Percentiles rank a stretch among this genome's conserved stretches.
phyloP scores from a whole-genome alignment of 2,888 invertebrate genomes.

The Danaus chrysippus region DNA sequence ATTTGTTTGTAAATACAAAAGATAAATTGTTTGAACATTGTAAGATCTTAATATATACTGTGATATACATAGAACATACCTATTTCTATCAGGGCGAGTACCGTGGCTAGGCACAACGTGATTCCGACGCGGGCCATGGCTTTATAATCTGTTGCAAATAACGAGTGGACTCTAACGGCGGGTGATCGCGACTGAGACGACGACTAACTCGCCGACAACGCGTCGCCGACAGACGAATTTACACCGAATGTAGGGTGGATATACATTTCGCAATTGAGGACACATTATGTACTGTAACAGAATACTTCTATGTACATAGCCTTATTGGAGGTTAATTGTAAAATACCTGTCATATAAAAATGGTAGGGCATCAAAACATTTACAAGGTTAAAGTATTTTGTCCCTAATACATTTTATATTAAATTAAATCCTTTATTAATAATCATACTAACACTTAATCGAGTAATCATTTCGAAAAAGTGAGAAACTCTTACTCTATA shows the following conservation, averaged over 20 bases:
- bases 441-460: too few species aligned
- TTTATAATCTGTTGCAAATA: constrained; percentile 33
- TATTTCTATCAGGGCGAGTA: constrained; percentile 61
- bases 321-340: too few species aligned
- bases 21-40: too few species aligned
- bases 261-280: constrained; percentile 16
- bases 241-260: constrained; percentile 49
- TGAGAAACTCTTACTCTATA: background rate
- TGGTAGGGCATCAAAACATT: too few species aligned
- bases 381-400: too few species aligned
- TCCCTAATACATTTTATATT: too few species aligned
- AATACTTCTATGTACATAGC: too few species aligned
- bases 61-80: constrained; percentile 48
- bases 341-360: too few species aligned
- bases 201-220: constrained; percentile 48
- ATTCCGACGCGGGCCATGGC: constrained; percentile 59
- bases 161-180: constrained; percentile 49
- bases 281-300: background rate
- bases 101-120: constrained; percentile 51
- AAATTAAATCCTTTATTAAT: too few species aligned
- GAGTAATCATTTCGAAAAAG: background rate
- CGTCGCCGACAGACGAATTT: constrained; percentile 63
- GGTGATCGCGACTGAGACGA: constrained; percentile 51
- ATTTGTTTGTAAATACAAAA: too few species aligned
- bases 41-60: too few species aligned